phyloP scores from a whole-genome alignment of 2,888 invertebrate genomes.

The Metallyticus violacea region DNA sequence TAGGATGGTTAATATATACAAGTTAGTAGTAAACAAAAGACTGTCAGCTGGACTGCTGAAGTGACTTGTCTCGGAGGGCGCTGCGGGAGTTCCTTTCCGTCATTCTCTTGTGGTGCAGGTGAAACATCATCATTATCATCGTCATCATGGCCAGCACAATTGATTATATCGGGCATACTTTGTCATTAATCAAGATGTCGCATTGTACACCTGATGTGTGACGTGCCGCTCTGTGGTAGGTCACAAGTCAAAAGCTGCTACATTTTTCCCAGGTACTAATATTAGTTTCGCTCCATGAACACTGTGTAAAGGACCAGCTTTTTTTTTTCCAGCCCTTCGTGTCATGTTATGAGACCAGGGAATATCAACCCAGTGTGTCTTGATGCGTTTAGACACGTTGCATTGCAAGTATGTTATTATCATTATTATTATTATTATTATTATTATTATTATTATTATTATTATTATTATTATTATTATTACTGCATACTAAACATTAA shows the following conservation, averaged over 20 bases:
- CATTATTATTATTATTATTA: background rate
- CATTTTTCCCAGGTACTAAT: background rate
- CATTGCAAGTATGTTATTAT: background rate
- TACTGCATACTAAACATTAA: too few relatives aligned
- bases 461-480: background rate
- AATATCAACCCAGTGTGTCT: background rate
- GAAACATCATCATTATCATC: constrained; percentile 15
- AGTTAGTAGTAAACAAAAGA: background rate
- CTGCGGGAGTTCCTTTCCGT: constrained; percentile 1
- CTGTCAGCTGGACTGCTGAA: background rate
- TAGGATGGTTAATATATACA: background rate
- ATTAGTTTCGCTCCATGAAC: background rate
- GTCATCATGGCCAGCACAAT: background rate
- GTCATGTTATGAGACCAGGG: background rate
- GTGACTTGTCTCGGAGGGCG: background rate
- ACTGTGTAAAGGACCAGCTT: background rate
- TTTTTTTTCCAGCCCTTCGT: background rate
- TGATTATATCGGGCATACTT: constrained; percentile 4
- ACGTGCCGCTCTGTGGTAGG: background rate
- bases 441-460: background rate
- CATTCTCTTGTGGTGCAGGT: constrained; percentile 4
- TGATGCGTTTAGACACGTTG: background rate
- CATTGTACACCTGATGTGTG: background rate
- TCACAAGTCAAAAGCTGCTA: background rate
- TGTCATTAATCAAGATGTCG: constrained; percentile 4